Evolutionary conservation across 2,797 vertebrate species (phyloP).

Genomic region (Typhlichthys subterraneus): DNA sequence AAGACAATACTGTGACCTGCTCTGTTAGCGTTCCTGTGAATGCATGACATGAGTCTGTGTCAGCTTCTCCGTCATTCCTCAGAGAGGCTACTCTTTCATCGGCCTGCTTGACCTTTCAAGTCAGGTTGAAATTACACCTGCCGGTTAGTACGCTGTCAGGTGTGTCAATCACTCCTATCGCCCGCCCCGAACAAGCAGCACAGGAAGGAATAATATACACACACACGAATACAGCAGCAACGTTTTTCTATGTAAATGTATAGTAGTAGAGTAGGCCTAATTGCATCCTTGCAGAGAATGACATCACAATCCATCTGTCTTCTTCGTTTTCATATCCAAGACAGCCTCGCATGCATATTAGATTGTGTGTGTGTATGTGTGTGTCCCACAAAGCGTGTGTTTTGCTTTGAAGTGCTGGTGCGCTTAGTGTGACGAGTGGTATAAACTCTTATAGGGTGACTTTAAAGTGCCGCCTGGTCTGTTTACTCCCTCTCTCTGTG

Average conservation of each 20-base stretch:
- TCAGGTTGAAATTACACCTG: conserved; percentile 61
- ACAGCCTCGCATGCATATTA: too few species aligned
- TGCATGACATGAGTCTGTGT: conserved; percentile 30
- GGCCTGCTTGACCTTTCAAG: conserved; percentile 37
- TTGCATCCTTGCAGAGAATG: background rate
- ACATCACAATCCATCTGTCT: background rate
- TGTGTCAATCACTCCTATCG: conserved; percentile 6
- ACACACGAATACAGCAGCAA: too few species aligned
- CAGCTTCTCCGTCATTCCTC: conserved; percentile 28
- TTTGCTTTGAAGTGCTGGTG: too few species aligned
- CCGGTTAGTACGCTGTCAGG: conserved; percentile 41
- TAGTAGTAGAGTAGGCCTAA: too few species aligned
- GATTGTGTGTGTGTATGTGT: too few species aligned
- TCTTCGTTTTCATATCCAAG: too few species aligned
- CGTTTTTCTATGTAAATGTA: too few species aligned
- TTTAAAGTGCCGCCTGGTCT: too few species aligned
- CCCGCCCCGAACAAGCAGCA: background rate
- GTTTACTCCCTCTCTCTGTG: too few species aligned
- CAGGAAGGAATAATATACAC: conserved; percentile 30
- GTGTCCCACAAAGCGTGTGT: too few species aligned
- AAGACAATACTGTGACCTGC: conserved; percentile 18
- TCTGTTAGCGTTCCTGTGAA: conserved; percentile 29
- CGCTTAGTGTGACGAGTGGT: too few species aligned
- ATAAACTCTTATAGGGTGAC: too few species aligned
- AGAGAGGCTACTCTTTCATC: conserved; percentile 29